Evolutionary conservation across 1,140 invertebrate genomes (phyloP), one percentile per base, ranked within the genome.

Genomic region (Musca domestica): DNA sequence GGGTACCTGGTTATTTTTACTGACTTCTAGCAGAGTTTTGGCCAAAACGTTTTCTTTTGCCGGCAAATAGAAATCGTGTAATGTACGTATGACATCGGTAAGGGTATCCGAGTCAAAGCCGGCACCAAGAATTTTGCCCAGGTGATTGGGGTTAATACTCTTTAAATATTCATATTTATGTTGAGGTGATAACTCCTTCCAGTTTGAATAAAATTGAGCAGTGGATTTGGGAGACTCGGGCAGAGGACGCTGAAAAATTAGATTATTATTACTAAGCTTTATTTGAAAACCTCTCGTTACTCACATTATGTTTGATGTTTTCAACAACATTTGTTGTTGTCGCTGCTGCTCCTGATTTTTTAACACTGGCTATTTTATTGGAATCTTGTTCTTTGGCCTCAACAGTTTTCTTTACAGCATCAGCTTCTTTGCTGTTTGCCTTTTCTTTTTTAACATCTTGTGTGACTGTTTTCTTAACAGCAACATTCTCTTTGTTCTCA

Each of bases 161-260:
- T 69, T 72, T 47, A 72, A 66, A 64, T 81, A 81, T 5, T 71
- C 34, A 67, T 77, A 81, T 66, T 81, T 81, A 49, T 80, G 74
- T 9, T 64, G 23, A n/a, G 74, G 56, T 20, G 72, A 51, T 2
- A 81, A 49, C 56, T 80, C 79, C 58, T 76, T 81, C 79, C 79
- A 81, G 14, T 76, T 76, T 0, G 76, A 71, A 65, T 81, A 77
- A 46, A 81, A 81, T 69, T 81, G 79, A 2, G 76, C 77, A 19
- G 79, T 75, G 25, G 74, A 72, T 17, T 67, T 69, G 7, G 79
- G 79, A 6, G 74, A 47, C 1, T 71, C 61, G 7, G 76, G 76
- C 19, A 76, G n/a, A 7, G 67, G 34, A 19, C 70, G 71, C 76
- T 79, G 41, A 10, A 72, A 68, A 20, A 49, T 48, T 48, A 25